phyloP scores from a whole-genome alignment of 2,113 vertebrate species.

The Cepphus grylle region DNA sequence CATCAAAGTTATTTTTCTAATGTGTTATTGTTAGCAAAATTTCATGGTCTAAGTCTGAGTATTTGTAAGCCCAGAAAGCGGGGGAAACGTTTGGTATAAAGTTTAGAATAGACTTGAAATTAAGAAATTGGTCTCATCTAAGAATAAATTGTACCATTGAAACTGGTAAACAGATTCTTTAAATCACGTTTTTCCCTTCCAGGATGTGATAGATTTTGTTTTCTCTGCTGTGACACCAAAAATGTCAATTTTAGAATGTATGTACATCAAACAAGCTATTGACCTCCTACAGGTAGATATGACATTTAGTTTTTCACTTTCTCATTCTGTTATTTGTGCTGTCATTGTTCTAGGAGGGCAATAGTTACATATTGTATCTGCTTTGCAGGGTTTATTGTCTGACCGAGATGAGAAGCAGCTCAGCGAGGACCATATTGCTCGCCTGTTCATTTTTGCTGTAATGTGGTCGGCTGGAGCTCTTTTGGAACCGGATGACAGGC shows the following conservation, averaged over 20 bases:
- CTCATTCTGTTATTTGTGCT: not conserved
- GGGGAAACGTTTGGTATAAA: not conserved
- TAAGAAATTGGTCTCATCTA: not conserved
- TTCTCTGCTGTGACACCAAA: slow-evolving; percentile 78
- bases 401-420: slow-evolving; percentile 70
- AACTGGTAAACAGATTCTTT: not conserved
- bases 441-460: slow-evolving; percentile 78
- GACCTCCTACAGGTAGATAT: slow-evolving; percentile 81
- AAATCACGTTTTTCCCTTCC: slow-evolving; percentile 12
- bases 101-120: not conserved
- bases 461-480: slow-evolving; percentile 86
- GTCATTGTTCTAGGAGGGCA: not conserved
- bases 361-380: not conserved
- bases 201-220: slow-evolving; percentile 82
- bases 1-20: not conserved
- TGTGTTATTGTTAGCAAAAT: not conserved
- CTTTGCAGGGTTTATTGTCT: slow-evolving; percentile 77
- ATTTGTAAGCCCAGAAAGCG: not conserved
- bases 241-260: slow-evolving; percentile 83
- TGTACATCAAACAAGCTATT: slow-evolving; percentile 86
- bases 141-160: not conserved
- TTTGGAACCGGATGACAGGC: slow-evolving; percentile 79
- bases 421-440: slow-evolving; percentile 59
- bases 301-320: not conserved
- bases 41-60: not conserved